Percentiles rank a stretch among this genome's conserved stretches.
Evolutionary conservation across 2,113 vertebrate genomes (phyloP).

Genomic region (Callithrix jacchus): DNA sequence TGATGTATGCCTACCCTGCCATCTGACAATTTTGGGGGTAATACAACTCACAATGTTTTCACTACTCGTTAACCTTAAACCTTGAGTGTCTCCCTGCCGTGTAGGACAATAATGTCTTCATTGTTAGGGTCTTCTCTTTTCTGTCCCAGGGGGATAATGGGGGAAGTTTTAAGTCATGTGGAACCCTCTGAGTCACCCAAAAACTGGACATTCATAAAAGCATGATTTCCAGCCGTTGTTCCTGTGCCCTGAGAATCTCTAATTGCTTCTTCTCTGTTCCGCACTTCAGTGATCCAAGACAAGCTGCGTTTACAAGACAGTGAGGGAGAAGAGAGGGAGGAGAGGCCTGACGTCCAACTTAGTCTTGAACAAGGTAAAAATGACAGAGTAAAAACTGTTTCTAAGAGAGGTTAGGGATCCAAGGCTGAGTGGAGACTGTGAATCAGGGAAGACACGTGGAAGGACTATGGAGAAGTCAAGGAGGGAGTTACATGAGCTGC

Average conservation of each 20-base stretch:
- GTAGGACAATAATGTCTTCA: neutral
- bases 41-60: neutral
- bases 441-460: neutral
- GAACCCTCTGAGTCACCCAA: neutral
- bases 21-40: neutral
- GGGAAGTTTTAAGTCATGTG: neutral
- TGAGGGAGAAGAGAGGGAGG: neutral
- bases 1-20: neutral
- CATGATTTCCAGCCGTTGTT: neutral
- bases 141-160: neutral
- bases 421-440: neutral
- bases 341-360: neutral
- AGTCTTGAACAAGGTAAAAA: conserved; percentile 60
- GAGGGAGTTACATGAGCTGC: neutral
- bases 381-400: neutral
- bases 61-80: neutral
- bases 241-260: neutral
- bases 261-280: neutral
- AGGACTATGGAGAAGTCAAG: neutral
- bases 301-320: rapidly evolving
- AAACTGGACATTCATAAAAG: neutral
- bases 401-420: neutral
- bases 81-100: neutral
- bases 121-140: neutral
- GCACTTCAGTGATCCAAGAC: neutral